Conservation (phyloP, 2,113 vertebrate genomes). For the Epinephelus lanceolatus region DNA sequence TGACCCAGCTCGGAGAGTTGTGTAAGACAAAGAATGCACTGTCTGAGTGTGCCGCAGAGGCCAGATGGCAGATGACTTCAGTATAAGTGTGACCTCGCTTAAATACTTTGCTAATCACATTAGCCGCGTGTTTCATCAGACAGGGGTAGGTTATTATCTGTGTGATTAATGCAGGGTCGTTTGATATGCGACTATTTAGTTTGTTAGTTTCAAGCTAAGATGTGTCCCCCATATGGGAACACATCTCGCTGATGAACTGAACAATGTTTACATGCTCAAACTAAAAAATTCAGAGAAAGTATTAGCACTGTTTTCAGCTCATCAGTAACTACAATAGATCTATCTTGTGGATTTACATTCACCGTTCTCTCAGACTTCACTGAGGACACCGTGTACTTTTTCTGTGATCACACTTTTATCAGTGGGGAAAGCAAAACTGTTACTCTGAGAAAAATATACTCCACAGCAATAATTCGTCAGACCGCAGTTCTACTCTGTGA, state of each 20-base stretch:
- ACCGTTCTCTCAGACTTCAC: background rate
- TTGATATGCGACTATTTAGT: constrained; percentile 15
- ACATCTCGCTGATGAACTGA: background rate
- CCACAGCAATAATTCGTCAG: background rate
- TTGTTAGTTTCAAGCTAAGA: constrained; percentile 4
- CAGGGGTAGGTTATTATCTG: constrained; percentile 45
- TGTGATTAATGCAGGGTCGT: constrained; percentile 40
- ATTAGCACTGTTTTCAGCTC: background rate
- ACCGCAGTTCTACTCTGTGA: background rate
- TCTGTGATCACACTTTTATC: background rate
- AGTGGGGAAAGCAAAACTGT: background rate
- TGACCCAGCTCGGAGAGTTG: constrained; percentile 16
- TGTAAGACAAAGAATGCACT: constrained; percentile 38
- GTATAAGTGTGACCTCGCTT: constrained; percentile 32
- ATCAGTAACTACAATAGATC: background rate
- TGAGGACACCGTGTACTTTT: background rate
- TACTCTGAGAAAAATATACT: constrained; percentile 2
- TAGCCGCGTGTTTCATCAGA: constrained; percentile 23
- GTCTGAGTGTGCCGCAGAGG: constrained; percentile 25
- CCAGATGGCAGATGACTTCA: constrained; percentile 43
- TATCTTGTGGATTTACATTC: background rate
- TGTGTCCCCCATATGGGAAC: constrained; percentile 15
- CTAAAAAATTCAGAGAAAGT: background rate
- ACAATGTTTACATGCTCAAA: background rate
- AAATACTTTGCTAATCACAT: constrained; percentile 58